Evolutionary conservation across 2,888 invertebrate genomes (phyloP), one percentile per base, ranked within the genome.

Genomic region (Hedychridium roseum): DNA sequence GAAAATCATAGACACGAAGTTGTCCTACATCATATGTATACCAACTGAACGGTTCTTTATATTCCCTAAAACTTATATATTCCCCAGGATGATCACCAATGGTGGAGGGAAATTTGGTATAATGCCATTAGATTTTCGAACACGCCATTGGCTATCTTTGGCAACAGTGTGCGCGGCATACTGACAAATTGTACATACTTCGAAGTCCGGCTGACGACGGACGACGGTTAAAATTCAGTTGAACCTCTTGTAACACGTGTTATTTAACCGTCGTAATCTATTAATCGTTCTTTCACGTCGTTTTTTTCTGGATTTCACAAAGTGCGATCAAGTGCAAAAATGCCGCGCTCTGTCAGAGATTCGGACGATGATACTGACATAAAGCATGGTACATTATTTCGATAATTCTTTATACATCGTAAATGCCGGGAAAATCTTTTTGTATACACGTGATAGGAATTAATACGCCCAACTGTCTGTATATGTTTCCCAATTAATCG

Each of bases 341-440:
- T 70, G 70, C 56, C 63, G 23, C 68, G 64, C 14, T 49, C 50
- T 14, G 11, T 11, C 7, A 66, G 46, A 52, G 64, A 66, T 14
- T 64, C 66, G 0, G 68, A 68, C 2, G 67, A 68, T 1, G 69
- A 68, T 1, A 2, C 17, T 1, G 68, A 67, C 17, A 7, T 11
- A 0, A 70, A 55, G 17, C n/a, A 40, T 40, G 64, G 69, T 70
- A 48, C 15, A 61, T 60, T 53, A 50, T 39, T 21, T 43, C 47
- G 30, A 26, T 26, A 38, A 48, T 45, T 52, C 21, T 1, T 27
- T 34, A 20, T 37, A 15, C 45, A 38, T 39, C 43, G 40, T 44
- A 35, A 28, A 16, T 7, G 9, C 5, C 23, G 23, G 6, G 2
- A 9, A 35, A 39, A 39, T 38, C 18, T 27, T 36, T 45, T 48